Evolutionary conservation across 2,113 vertebrate genomes (phyloP).

Genomic region (Phylloscopus whistleri): DNA sequence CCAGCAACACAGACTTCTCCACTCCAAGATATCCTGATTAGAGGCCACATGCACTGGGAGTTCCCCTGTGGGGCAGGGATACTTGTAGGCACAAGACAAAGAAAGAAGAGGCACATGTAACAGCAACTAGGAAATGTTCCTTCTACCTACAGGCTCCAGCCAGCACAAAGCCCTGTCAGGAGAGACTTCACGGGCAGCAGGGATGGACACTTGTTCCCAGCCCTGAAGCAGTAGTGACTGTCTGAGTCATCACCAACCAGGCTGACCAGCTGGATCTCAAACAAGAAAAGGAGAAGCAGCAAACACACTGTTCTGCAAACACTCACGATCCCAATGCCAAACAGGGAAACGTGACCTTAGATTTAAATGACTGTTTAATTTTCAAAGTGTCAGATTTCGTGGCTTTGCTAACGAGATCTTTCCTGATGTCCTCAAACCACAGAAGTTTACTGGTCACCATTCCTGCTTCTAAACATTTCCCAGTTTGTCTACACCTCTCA

Average conservation of each 20-base stretch:
- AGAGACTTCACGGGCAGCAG: not conserved
- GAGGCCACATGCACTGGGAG: not conserved
- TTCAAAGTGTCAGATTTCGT: not conserved
- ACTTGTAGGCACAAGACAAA: fast-evolving
- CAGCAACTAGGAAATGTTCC: not conserved
- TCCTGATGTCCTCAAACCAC: not conserved
- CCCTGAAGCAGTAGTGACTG: fast-evolving
- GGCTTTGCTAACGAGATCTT: not conserved
- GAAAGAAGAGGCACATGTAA: not conserved
- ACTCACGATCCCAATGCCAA: fast-evolving
- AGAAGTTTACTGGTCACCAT: not conserved
- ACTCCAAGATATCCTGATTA: fast-evolving
- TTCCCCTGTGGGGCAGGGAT: not conserved
- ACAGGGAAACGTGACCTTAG: not conserved
- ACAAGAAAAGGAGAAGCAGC: not conserved
- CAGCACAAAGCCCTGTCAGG: not conserved
- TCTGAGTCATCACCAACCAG: not conserved
- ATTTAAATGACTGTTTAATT: not conserved
- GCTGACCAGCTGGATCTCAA: not conserved
- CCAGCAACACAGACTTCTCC: not conserved
- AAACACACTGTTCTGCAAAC: not conserved
- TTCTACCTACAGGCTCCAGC: not conserved
- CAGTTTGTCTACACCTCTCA: not conserved
- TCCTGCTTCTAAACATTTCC: not conserved
- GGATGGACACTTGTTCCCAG: not conserved